phyloP scores from a whole-genome alignment of 2,888 invertebrate genomes.

The Toxonevra muliebris region DNA sequence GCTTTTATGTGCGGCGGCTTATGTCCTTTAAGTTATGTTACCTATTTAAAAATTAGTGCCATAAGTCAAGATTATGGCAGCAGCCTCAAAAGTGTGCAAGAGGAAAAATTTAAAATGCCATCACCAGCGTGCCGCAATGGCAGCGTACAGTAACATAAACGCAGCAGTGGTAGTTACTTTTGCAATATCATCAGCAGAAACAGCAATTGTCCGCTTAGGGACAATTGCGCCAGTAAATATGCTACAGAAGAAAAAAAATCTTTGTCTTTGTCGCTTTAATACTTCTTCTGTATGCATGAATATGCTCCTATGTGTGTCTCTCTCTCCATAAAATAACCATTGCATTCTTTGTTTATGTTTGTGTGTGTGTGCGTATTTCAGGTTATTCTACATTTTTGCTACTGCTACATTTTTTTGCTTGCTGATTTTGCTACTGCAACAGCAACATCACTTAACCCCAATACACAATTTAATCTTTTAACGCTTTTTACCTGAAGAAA shows the following conservation, averaged over 20 bases:
- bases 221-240: conserved; percentile 17
- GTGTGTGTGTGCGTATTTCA: no score
- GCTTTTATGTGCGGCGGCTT: conserved; percentile 19
- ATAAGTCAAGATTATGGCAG: conserved; percentile 33
- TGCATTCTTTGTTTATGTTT: no score
- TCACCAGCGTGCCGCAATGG: no score
- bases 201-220: conserved; percentile 3
- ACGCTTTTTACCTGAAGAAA: conserved; percentile 34
- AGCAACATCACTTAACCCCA: conserved; percentile 45
- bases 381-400: no score
- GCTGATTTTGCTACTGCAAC: not conserved
- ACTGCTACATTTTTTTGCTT: not conserved
- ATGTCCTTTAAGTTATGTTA: conserved; percentile 26
- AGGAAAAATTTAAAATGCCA: no score
- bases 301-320: not conserved
- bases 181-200: not conserved
- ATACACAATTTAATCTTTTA: conserved; percentile 48
- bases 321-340: no score
- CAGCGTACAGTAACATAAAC: not conserved
- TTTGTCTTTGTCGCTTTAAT: conserved; percentile 7
- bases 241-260: conserved; percentile 6
- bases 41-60: conserved; percentile 32
- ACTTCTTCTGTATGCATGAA: not conserved
- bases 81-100: conserved; percentile 1
- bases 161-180: not conserved